Evolutionary conservation across 2,113 vertebrate species (phyloP).

Genomic region (Synchiropus splendidus): DNA sequence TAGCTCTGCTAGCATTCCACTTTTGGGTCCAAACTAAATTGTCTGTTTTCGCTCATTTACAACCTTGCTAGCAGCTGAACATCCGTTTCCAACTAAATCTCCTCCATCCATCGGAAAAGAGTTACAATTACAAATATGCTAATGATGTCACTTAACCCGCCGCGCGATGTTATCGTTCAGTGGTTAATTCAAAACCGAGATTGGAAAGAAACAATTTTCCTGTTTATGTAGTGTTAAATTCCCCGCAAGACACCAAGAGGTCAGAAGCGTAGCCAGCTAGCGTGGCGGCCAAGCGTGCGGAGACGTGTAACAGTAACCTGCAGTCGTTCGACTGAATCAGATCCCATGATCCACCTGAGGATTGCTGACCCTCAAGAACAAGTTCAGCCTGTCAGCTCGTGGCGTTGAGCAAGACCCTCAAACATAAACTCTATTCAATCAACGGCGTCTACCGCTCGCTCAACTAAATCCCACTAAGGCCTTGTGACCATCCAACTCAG

Average conservation of each 20-base stretch:
- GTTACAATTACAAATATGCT: slow-evolving; percentile 42
- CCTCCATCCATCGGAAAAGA: too few species aligned
- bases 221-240: slow-evolving; percentile 39
- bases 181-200: slow-evolving; percentile 23
- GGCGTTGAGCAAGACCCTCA: slow-evolving; percentile 21
- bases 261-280: slow-evolving; percentile 38
- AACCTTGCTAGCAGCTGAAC: too few species aligned
- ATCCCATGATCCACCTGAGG: slow-evolving; percentile 40
- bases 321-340: slow-evolving; percentile 44
- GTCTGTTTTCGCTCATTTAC: background rate
- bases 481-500: slow-evolving; percentile 22
- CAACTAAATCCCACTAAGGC: slow-evolving; percentile 27
- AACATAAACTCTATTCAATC: slow-evolving; percentile 27
- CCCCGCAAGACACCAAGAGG: slow-evolving; percentile 35
- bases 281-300: slow-evolving; percentile 28
- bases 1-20: too few species aligned
- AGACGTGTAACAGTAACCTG: slow-evolving; percentile 55
- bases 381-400: slow-evolving; percentile 54
- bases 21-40: too few species aligned
- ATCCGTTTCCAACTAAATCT: too few species aligned
- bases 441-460: slow-evolving; percentile 11
- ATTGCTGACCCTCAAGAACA: slow-evolving; percentile 48
- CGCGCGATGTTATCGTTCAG: slow-evolving; percentile 38
- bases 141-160: slow-evolving; percentile 33
- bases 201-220: slow-evolving; percentile 26